Base-by-base conservation (phyloP, 2,888 invertebrate genomes). In the Phymatocera aterrima region DNA sequence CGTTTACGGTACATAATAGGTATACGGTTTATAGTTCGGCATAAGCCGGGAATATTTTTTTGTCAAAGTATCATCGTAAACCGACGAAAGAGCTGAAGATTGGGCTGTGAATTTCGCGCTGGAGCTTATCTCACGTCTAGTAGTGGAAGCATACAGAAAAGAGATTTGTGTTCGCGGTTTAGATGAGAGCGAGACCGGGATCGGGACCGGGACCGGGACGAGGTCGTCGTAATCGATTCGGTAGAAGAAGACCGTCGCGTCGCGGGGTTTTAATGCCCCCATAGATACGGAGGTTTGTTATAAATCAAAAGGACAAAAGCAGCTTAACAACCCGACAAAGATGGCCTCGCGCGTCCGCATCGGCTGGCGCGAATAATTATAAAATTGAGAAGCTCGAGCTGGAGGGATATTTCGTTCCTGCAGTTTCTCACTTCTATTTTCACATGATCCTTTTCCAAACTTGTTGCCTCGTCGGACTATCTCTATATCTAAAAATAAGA, bases 251-350 rank as follows among this genome's bases (percentile, higher is more conserved):
- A 46, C n/a, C 68, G 68, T 68, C 28, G 43, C 68, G 68, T 68
- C 28, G 43, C 68, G 46, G 8, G 28, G 21, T 37, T 68, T 65
- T 68, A 28, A 72, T 72, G 18, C 21, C 18, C 31, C 18, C 31
- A 34, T 31, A 34, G 18, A 51, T 51, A 6, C 18, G 46, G 15
- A 21, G 51, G 72, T 72, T 72, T 72, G 75, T 54, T 85, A 89
- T 90, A 90, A 90, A 90, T 90, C 90, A 90, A 86, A 82, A 82
- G 88, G 88, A 90, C 90, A 90, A 90, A 70, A 89, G 88, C 88
- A 84, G 88, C 90, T 90, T 90, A 90, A 90, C 90, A 89, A 90
- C 84, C 90, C 89, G 88, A 90, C 90, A 90, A 90, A 90, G 89
- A 85, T 82, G 82, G 78, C 24, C 10, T 12, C 12, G 15, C 21